Conservation (phyloP, 2,797 vertebrate genomes). For the Rhinatrema bivittatum region DNA sequence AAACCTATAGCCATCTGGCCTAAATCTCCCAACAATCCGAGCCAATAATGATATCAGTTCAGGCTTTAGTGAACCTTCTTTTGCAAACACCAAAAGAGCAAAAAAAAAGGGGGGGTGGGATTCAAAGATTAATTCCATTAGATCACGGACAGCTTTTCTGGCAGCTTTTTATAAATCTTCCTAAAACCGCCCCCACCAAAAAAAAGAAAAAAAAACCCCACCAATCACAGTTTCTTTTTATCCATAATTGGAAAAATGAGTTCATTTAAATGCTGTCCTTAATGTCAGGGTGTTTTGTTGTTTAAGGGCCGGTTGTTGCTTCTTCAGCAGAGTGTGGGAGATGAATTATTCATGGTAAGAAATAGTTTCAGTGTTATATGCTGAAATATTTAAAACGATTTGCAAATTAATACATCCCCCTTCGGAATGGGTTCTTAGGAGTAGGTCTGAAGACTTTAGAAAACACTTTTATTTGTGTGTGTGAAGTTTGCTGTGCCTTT, state of each 20-base stretch:
- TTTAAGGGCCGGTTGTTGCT: constrained; percentile 24
- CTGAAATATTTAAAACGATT: constrained; percentile 26
- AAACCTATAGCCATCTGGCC: constrained; percentile 80
- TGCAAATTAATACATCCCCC: constrained; percentile 23
- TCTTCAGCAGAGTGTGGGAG: constrained; percentile 11
- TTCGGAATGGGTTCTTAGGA: constrained; percentile 16
- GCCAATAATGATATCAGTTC: constrained; percentile 74
- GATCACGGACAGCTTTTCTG: constrained; percentile 44
- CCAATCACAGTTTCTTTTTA: constrained; percentile 39
- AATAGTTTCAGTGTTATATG: constrained; percentile 23
- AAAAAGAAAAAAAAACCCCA: too few species aligned
- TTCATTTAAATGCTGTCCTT: constrained; percentile 40
- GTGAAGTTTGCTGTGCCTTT: constrained; percentile 1
- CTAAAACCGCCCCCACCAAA: constrained; percentile 41
- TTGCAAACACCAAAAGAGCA: constrained; percentile 55
- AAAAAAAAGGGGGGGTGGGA: constrained; percentile 40
- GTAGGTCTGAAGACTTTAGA: constrained; percentile 17
- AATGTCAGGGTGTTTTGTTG: constrained; percentile 28
- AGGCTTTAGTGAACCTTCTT: constrained; percentile 55
- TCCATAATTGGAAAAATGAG: constrained; percentile 32
- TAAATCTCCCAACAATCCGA: constrained; percentile 65
- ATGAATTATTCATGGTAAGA: constrained; percentile 43
- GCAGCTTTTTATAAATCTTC: constrained; percentile 30
- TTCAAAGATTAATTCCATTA: constrained; percentile 63
- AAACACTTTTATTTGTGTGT: constrained; percentile 15